Percentiles rank a stretch among this genome's conserved stretches.
Conservation (phyloP, 1,140 invertebrate species). For the Chironomus tepperi region DNA sequence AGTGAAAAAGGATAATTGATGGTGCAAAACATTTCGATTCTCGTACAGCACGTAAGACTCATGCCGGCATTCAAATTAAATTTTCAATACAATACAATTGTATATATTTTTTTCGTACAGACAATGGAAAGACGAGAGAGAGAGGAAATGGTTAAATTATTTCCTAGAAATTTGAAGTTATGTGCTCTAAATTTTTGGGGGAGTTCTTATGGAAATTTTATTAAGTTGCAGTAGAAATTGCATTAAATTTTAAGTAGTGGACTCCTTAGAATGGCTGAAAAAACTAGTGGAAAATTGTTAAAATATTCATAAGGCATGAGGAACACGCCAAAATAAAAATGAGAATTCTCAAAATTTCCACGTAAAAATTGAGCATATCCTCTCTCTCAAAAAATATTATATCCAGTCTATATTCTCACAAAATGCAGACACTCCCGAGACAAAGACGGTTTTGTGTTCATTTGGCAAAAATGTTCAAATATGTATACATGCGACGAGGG, state of each 20-base stretch:
- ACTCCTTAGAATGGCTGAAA: neutral
- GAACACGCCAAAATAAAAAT: neutral
- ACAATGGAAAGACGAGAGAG: too few species aligned
- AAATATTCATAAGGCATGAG: neutral
- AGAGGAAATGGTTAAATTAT: too few species aligned
- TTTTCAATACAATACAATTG: too few species aligned
- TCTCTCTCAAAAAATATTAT: too few species aligned
- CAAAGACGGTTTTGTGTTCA: neutral
- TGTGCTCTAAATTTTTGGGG: too few species aligned
- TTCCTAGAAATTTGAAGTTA: too few species aligned
- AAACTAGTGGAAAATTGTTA: neutral
- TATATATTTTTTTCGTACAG: too few species aligned
- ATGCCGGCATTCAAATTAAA: neutral
- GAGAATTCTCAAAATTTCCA: neutral
- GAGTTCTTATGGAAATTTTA: too few species aligned
- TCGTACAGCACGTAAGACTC: neutral
- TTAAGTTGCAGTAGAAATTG: too few species aligned
- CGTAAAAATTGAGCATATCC: neutral
- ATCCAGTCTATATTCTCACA: neutral
- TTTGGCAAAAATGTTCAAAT: neutral
- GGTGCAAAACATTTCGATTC: neutral
- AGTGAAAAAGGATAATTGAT: neutral
- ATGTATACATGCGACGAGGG: neutral
- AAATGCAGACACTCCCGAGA: conserved; percentile 1
- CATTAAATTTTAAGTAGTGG: too few species aligned